Evolutionary conservation across 2,113 vertebrate species (phyloP).

Genomic region (Xyrauchen texanus): DNA sequence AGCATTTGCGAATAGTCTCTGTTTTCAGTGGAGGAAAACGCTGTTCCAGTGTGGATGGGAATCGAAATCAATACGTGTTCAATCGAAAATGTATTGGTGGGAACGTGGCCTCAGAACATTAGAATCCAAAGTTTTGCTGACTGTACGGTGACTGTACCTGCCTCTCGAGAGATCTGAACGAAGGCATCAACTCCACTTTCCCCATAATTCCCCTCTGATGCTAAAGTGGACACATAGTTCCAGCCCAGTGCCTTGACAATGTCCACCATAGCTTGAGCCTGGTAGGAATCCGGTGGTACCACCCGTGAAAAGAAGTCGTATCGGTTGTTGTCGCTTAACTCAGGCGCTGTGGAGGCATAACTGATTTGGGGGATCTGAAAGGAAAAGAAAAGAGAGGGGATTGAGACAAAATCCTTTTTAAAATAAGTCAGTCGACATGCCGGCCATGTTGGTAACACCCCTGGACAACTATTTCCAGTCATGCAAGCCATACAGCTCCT

Average conservation of each 20-base stretch:
- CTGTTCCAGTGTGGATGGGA: too few species aligned
- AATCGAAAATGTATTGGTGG: too few species aligned
- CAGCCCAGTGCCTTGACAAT: constrained; percentile 86
- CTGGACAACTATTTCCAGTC: too few species aligned
- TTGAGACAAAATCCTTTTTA: too few species aligned
- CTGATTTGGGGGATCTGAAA: constrained; percentile 87
- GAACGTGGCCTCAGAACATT: not conserved
- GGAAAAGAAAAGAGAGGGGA: not conserved
- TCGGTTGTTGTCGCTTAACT: constrained; percentile 87
- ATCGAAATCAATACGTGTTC: too few species aligned
- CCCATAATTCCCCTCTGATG: constrained; percentile 88
- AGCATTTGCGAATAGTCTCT: too few species aligned
- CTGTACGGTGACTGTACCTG: constrained; percentile 67
- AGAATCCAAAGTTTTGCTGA: not conserved
- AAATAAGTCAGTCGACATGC: too few species aligned
- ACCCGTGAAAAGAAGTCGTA: constrained; percentile 91
- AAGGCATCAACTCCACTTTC: constrained; percentile 90
- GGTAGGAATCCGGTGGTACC: constrained; percentile 89
- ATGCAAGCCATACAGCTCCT: too few species aligned
- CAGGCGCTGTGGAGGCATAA: constrained; percentile 88
- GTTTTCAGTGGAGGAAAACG: too few species aligned
- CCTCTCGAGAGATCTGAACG: constrained; percentile 87
- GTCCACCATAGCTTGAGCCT: constrained; percentile 92
- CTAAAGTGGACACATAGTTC: constrained; percentile 90
- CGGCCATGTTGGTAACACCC: too few species aligned